phyloP scores from a whole-genome alignment of 2,888 invertebrate genomes.

The Tuta absoluta region DNA sequence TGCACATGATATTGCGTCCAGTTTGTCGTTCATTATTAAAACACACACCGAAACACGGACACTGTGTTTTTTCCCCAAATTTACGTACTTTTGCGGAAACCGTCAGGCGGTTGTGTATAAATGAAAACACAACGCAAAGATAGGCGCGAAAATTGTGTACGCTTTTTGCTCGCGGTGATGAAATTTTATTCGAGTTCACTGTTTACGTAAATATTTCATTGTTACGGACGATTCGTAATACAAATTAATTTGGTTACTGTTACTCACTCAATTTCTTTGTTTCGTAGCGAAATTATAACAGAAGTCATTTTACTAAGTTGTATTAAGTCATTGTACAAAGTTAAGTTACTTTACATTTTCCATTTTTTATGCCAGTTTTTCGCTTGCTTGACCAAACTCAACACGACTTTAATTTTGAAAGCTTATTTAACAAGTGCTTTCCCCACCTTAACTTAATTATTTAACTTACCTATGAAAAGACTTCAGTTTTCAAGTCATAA shows the following conservation, averaged over 20 bases:
- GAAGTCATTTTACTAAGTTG: too few species aligned
- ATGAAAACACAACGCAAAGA: conserved; percentile 10
- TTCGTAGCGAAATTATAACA: too few species aligned
- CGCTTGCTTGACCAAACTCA: not conserved
- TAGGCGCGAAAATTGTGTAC: conserved; percentile 4
- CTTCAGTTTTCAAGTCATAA: not conserved
- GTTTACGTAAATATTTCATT: not conserved
- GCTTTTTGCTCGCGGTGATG: conserved; percentile 2
- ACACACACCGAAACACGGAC: conserved; percentile 26
- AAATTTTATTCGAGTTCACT: not conserved
- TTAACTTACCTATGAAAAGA: conserved; percentile 1
- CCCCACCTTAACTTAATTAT: not conserved
- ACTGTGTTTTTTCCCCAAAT: conserved; percentile 9
- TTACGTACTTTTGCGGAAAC: not conserved
- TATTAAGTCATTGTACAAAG: too few species aligned
- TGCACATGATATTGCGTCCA: conserved; percentile 24
- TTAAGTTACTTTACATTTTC: not conserved
- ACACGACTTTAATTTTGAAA: not conserved
- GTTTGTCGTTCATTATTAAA: conserved; percentile 29
- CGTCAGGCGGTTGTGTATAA: not conserved
- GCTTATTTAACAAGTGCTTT: not conserved
- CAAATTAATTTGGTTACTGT: not conserved
- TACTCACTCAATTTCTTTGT: not conserved
- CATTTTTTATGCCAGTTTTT: not conserved
- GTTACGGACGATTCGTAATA: not conserved